A percentile compares a stretch with the other conserved stretches of the same genome.
Evolutionary conservation across 2,113 vertebrate species (phyloP).

Genomic region (Uria aalge): DNA sequence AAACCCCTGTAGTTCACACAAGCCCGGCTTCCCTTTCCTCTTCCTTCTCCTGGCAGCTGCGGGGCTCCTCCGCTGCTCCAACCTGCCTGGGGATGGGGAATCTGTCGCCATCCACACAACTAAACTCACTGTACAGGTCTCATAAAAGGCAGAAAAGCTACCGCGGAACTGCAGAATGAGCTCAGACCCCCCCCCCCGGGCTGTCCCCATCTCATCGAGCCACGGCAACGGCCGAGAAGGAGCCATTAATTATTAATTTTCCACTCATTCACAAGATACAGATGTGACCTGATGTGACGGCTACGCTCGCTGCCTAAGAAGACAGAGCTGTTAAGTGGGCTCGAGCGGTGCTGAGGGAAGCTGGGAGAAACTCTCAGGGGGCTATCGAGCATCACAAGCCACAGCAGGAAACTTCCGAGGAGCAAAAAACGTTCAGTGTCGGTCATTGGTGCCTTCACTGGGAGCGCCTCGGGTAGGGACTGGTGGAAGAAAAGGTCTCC

Average conservation of each 20-base stretch:
- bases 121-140: background rate
- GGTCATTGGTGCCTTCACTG: background rate
- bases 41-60: background rate
- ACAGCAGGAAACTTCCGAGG: background rate
- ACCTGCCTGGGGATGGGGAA: background rate
- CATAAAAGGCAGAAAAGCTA: background rate
- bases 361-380: background rate
- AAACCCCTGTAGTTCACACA: accelerated
- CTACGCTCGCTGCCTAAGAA: background rate
- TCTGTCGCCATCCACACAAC: background rate
- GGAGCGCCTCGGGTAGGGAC: background rate
- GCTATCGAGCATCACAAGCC: background rate
- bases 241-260: background rate
- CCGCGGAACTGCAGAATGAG: background rate
- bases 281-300: background rate
- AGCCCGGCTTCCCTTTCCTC: background rate
- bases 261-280: background rate
- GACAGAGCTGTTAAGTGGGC: background rate
- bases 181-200: background rate
- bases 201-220: background rate
- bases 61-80: background rate
- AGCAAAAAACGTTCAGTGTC: background rate
- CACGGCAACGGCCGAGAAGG: background rate
- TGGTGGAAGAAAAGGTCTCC: background rate
- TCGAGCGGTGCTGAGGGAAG: background rate